Evolutionary conservation across 2,113 vertebrate genomes (phyloP), one percentile per base, ranked within the genome.

Genomic region (Scomber japonicus): DNA sequence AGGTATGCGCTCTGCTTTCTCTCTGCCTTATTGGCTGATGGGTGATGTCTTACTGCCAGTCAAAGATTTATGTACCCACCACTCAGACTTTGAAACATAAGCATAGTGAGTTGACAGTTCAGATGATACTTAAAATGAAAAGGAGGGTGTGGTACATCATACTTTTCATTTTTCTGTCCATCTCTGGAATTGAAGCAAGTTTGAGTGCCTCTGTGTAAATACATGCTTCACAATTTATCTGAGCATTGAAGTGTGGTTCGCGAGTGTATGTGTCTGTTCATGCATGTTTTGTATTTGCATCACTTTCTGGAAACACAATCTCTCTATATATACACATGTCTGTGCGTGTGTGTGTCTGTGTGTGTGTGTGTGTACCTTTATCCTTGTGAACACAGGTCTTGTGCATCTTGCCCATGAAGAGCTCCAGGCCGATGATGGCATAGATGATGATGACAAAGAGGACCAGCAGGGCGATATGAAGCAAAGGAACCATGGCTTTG

Each of bases 361-460:
- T n/a, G 24, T 17, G 14, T 17, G 14, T 35, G 51, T 11, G 19
- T 46, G 14, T 89, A 98, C 97, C 96, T 93, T 85, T 81, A 9
- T 95, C 76, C 49, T 95, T 93, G 4, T 94, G 86, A 89, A 94
- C 94, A 91, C 98, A 99, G 67, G 98, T 99, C 89, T 98, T 98
- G 70, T 99, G 98, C 98, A 99, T 99, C 95, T 99, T 99, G 64
- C 98, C 98, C 97, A 99, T 99, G 94, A 99, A 99, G 71, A 99
- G 95, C 91, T 99, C 98, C 88, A 99, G 94, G 83, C 98, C 98
- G 10, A 99, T 99, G 93, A 99, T 99, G 87, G 98, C 98, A 3
- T 99, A 99, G 94, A 99, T 99, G 84, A 99, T 99, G 92, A 99
- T 99, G 93, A 99, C 97, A 50, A 99, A 99, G 66, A 99, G 96